Evolutionary conservation across 2,888 invertebrate species (phyloP).

Genomic region (Oxystoma pomonae): DNA sequence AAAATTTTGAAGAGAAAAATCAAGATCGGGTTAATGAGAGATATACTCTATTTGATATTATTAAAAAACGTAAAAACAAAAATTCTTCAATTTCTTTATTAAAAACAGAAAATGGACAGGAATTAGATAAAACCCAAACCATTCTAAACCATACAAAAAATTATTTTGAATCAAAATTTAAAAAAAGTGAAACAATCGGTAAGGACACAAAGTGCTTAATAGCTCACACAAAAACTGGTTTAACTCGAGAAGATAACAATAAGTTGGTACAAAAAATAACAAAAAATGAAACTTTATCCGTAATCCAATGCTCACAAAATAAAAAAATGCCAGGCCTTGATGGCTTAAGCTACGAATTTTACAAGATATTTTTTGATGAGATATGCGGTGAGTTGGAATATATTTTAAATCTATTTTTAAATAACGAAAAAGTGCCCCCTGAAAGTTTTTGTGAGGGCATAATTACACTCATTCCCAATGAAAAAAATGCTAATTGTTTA

Average conservation of each 20-base stretch:
- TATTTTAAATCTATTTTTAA: neutral
- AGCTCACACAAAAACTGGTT: neutral
- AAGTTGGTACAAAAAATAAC: neutral
- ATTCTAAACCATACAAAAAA: neutral
- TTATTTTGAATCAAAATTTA: neutral
- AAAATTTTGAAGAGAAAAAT: neutral
- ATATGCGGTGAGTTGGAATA: neutral
- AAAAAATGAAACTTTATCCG: neutral
- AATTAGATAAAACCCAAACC: neutral
- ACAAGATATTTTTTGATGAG: conserved; percentile 1
- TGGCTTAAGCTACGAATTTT: conserved; percentile 4
- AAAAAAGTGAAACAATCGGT: neutral
- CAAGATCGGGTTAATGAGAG: neutral
- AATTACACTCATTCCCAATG: neutral
- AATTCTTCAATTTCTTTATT: neutral
- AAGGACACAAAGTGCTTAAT: neutral
- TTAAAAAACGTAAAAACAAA: neutral
- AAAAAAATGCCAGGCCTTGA: conserved; percentile 5
- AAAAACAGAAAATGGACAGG: neutral
- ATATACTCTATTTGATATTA: neutral
- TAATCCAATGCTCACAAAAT: neutral
- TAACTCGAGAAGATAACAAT: neutral
- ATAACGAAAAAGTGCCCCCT: neutral
- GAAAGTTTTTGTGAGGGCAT: neutral
- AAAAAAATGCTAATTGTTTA: neutral